Base-by-base conservation (phyloP, 2,797 vertebrate genomes). In the Gadopsis bispinosus region DNA sequence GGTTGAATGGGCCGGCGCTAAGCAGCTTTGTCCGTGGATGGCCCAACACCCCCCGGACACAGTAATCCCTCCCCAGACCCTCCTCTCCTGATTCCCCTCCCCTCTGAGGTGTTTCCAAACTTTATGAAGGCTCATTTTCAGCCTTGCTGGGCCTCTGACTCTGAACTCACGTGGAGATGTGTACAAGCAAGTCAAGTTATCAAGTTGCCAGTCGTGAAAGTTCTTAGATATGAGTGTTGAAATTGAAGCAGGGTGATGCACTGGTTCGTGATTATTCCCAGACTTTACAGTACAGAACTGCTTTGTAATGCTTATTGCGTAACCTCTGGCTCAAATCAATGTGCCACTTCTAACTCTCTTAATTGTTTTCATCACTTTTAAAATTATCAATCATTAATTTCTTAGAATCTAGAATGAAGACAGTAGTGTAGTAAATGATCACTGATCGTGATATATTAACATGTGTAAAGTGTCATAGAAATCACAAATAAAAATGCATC, bases 11-110 rank as follows among this genome's bases (percentile, higher is more conserved):
- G 74, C 87, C 56, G 59, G 79, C 91, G 91, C 91, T 94, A 93
- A 95, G 93, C 91, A 86, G 93, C 88, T 95, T 94, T 95, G 91
- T 93, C 88, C 83, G 31, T 56, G 69, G 88, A 91, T 91, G 87
- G 85, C 88, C 83, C 79, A 55, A 72, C 83, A 63, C 67, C 81
- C 84, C 86, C 84, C 84, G 82, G 85, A 92, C 92, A 92, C 90
- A 88, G 87, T 92, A 92, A 90, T 92, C 90, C 91, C 83, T 75
- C 86, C 80, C 73, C 71, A 74, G 77, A 83, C 88, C 79, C 76
- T 80, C 87, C 75, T 77, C 73, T 84, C 65, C 70, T 59, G 75
- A 75, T 69, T 80, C 74, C 70, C 74, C 85, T 83, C 66, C 80
- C 81, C 81, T 87, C 79, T 83, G 85, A 89, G 84, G 86, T 88